Base-by-base conservation (phyloP, 2,888 invertebrate species). In the Exocentrus adspersus region DNA sequence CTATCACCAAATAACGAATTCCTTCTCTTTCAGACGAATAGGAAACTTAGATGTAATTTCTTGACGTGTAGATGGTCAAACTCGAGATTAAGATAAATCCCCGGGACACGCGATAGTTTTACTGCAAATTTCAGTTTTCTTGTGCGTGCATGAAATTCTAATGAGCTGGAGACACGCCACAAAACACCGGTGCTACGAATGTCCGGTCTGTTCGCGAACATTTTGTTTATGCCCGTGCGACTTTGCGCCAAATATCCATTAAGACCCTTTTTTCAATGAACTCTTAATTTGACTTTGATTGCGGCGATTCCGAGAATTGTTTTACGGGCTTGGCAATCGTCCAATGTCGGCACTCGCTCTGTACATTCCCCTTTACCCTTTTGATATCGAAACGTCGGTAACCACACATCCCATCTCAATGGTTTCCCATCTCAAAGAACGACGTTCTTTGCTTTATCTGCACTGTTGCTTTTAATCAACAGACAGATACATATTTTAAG, bases 91-190 rank as follows among this genome's bases (percentile, higher is more conserved):
- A 65, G 64, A 66, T 61, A 67, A 65, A 64, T 62, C 67, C 59
- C 60, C 42, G n/a, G n/a, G 59, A 48, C 72, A 72, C 69, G 72
- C 65, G 45, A 65, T 37, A 43, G 45, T 21, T 37, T 37, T 46
- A 45, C 42, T 62, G 57, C 53, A 41, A 53, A 42, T 53, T 53
- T 37, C 41, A 53, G 53, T 41, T 42, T 53, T 52, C 41, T 74
- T 76, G 64, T 65, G 68, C 68, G 68, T 68, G 65, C 54, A 66
- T 69, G 65, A 64, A 41, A 53, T 41, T 41, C 19, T 79, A 79
- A 80, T 79, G 78, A 74, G 70, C 60, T 52, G 67, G 57, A 71
- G 67, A 70, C 80, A 80, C 79, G 80, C 79, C 72, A 80, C 62
- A 65, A 72, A 71, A 68, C 69, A 67, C 76, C 77, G 75, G 72